phyloP scores from a whole-genome alignment of 37 sponge, comb jelly and placozoan genomes.

The Cliona cf. orientalis region DNA sequence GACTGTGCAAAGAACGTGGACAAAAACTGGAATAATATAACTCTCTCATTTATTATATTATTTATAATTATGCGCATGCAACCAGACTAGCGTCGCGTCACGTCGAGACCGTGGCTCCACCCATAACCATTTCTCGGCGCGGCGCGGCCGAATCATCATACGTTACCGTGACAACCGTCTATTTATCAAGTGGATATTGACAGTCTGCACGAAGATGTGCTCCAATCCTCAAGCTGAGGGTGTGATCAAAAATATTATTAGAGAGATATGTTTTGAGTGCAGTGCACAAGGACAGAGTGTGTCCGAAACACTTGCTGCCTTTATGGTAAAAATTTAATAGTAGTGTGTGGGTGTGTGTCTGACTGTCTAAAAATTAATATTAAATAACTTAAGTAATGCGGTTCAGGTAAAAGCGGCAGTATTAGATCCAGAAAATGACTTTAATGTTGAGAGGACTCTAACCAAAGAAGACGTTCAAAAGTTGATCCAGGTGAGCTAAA shows the following conservation, averaged over 20 bases:
- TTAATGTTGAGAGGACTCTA: conserved; percentile 93
- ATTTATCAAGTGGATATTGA: neutral
- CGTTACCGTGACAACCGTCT: conserved; percentile 14
- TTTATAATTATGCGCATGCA: too few relatives aligned
- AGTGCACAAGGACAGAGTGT: conserved; percentile 79
- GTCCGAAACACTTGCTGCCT: conserved; percentile 97
- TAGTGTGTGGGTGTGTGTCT: neutral
- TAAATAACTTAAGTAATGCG: neutral
- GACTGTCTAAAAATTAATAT: neutral
- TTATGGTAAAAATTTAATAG: conserved; percentile 80
- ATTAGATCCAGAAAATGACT: conserved; percentile 96
- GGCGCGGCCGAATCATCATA: too few relatives aligned
- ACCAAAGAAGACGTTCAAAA: conserved; percentile 96
- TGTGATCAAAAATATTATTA: conserved; percentile 96
- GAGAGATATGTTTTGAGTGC: conserved; percentile 91
- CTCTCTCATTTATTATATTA: too few relatives aligned
- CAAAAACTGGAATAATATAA: too few relatives aligned
- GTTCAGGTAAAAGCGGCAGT: conserved; percentile 93
- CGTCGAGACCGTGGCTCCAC: too few relatives aligned
- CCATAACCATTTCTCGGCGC: too few relatives aligned
- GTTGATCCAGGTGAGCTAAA: conserved; percentile 74
- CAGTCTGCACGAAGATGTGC: neutral
- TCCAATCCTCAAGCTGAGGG: conserved; percentile 89
- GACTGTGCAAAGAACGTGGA: too few relatives aligned
- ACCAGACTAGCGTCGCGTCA: too few relatives aligned